Base-by-base conservation (phyloP, 1,140 invertebrate genomes). In the Sesamia nonagrioides region DNA sequence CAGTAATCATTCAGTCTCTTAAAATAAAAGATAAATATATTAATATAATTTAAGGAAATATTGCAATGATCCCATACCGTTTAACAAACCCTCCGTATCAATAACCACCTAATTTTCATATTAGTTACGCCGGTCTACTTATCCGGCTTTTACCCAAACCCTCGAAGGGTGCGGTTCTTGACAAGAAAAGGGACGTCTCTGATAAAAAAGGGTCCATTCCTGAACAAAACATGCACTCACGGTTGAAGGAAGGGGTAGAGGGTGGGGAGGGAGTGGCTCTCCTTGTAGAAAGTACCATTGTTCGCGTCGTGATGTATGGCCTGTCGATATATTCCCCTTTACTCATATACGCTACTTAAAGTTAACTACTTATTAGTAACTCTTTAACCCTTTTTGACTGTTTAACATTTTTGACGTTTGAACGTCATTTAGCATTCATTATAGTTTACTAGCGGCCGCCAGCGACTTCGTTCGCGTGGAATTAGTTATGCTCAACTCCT, bases 181-280 rank as follows among this genome's bases (percentile, higher is more conserved):
- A 73, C 71, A 73, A 73, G 35, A 73, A 73, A 73, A 56, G 71
- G 71, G 48, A 54, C 54, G 52, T 52, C 5, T 15, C n/a, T 58
- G 50, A 58, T 56, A 56, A 73, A 73, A 73, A 73, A 73, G 71
- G 71, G 71, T 42, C 52, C 37, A n/a, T 42, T 56, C 18, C 48
- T 21, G 71, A 73, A 73, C 71, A 73, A 73, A 73, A 73, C 71
- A 58, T 54, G 71, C 54, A 56, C 71, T 73, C 63, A 68, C 63
- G 42, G 6, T 61, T 45, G 18, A 48, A 48, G 18, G 21, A 33
- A 37, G 5, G 15, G 15, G 21, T n/a, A n/a, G n/a, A n/a, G 15
- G 35, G 8, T 58, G 37, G 37, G 3, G n/a, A n/a, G 7, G n/a
- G 35, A 8, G 13, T 9, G 52, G 7, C 54, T 37, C 52, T 42